These are phyloP conservation scores for cat (Felis catus) DNA, from an alignment of 2,113 vertebrate species.

Conservation along the genomic window DNA sequence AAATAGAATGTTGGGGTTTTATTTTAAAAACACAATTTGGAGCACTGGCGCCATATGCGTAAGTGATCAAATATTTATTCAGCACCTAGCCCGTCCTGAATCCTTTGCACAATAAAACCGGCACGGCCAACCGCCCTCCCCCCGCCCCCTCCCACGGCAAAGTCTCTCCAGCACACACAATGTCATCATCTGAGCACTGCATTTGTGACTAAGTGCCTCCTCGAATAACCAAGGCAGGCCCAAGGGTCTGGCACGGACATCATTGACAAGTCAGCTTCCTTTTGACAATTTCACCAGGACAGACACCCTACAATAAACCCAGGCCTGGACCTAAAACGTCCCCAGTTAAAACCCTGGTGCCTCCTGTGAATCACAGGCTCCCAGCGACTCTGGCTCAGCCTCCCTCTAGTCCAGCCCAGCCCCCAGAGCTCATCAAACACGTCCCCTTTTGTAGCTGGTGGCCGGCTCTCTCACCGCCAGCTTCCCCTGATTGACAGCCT, in stretches of 20 bases:
- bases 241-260: background rate
- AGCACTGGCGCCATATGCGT: background rate
- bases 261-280: slow-evolving; percentile 3
- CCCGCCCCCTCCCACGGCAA: background rate
- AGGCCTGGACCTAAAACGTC: background rate
- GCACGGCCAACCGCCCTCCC: background rate
- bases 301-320: background rate
- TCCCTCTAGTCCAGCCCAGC: background rate
- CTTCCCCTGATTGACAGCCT: slow-evolving; percentile 74
- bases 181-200: background rate
- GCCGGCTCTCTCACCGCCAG: slow-evolving; percentile 4
- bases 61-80: slow-evolving; percentile 40
- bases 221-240: background rate
- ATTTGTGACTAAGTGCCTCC: background rate
- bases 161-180: background rate
- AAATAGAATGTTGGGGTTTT: slow-evolving; percentile 48
- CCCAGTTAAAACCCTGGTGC: background rate
- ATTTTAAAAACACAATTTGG: slow-evolving; percentile 60
- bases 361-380: background rate
- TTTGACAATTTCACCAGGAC: background rate
- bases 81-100: background rate
- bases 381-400: background rate
- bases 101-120: slow-evolving; percentile 21
- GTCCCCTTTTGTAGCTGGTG: slow-evolving; percentile 60
- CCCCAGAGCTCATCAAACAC: slow-evolving; percentile 25